Evolutionary conservation across 2,888 invertebrate genomes (phyloP).

Genomic region (Diarsia mendica): DNA sequence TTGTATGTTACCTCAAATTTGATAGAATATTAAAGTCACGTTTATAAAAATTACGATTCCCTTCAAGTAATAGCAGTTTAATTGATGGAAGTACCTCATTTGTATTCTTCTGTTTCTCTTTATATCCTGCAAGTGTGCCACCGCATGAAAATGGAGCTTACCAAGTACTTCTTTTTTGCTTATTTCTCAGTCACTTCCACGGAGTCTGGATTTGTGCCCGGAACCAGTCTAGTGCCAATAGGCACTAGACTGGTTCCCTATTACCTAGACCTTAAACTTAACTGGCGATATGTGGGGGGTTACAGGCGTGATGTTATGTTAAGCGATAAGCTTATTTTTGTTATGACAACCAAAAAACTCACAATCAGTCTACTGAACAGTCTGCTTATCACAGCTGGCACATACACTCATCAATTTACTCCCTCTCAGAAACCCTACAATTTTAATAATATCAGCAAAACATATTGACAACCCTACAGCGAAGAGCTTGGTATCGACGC

Average conservation of each 20-base stretch:
- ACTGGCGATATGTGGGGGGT: no score
- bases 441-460: not conserved
- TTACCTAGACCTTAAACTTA: no score
- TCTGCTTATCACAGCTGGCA: slow-evolving; percentile 7
- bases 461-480: slow-evolving; percentile 40
- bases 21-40: not conserved
- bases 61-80: not conserved
- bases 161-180: not conserved
- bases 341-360: not conserved
- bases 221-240: no score
- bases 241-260: no score
- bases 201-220: no score
- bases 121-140: not conserved
- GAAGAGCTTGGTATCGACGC: slow-evolving; percentile 11
- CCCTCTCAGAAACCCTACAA: not conserved
- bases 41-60: not conserved
- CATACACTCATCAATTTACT: not conserved
- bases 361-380: slow-evolving; percentile 9
- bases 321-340: not conserved
- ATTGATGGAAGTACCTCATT: not conserved
- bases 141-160: not conserved
- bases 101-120: not conserved
- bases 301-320: not conserved
- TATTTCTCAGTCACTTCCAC: no score
- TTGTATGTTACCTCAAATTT: slow-evolving; percentile 1